Evolutionary conservation across 2,113 vertebrate genomes (phyloP).

Genomic region (Amphiprion percula): DNA sequence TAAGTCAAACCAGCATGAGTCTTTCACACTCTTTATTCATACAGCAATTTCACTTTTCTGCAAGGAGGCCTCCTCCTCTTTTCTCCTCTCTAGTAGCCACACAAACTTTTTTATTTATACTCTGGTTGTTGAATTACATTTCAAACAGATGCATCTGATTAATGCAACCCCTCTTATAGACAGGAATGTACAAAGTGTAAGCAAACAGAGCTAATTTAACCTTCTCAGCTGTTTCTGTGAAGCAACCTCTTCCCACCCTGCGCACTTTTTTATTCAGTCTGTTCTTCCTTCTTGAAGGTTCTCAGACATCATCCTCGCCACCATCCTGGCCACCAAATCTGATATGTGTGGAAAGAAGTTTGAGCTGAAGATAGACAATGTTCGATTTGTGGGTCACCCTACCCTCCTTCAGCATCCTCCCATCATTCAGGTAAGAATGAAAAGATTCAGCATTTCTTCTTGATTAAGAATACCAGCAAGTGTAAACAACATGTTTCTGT

Average conservation of each 20-base stretch:
- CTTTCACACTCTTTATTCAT: constrained; percentile 68
- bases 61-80: constrained; percentile 55
- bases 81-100: constrained; percentile 58
- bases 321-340: constrained; percentile 98
- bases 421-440: constrained; percentile 81
- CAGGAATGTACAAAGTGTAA: constrained; percentile 34
- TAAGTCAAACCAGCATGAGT: constrained; percentile 77
- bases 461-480: too few species aligned
- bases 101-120: constrained; percentile 36
- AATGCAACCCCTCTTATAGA: constrained; percentile 36
- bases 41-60: constrained; percentile 65
- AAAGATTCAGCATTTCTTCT: not conserved
- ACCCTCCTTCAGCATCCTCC: constrained; percentile 93
- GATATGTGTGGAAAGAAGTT: constrained; percentile 99
- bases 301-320: constrained; percentile 97
- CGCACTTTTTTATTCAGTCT: constrained; percentile 24
- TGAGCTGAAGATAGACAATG: constrained; percentile 98
- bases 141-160: constrained; percentile 62
- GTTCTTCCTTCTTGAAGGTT: constrained; percentile 85
- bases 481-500: not conserved
- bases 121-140: constrained; percentile 37
- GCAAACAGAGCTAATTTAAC: constrained; percentile 44
- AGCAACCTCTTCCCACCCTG: not conserved
- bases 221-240: constrained; percentile 22
- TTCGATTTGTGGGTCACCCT: constrained; percentile 97